phyloP scores from a whole-genome alignment of 2,888 invertebrate species.

The Andrena trimmerana region DNA sequence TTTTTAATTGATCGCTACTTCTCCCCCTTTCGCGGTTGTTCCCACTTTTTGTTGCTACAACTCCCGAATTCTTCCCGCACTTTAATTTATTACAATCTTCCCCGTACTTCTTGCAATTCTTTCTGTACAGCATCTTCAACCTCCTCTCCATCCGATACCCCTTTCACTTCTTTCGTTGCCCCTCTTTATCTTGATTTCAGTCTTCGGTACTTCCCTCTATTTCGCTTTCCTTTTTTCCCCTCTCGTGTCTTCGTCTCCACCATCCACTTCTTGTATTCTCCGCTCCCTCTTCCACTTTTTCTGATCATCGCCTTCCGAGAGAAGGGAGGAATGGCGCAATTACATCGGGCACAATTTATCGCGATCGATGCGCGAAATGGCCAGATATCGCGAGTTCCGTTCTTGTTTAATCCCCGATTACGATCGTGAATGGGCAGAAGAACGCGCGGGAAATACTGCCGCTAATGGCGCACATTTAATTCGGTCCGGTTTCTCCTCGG shows the following conservation, averaged over 20 bases:
- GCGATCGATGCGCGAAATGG: constrained; percentile 59
- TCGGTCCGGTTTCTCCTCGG: constrained; percentile 26
- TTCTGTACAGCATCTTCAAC: constrained; percentile 15
- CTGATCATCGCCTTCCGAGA: constrained; percentile 22
- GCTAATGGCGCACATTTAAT: constrained; percentile 52
- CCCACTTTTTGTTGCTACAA: neutral
- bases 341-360: constrained; percentile 65
- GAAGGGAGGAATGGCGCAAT: constrained; percentile 38
- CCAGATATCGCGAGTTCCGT: constrained; percentile 55
- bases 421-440: constrained; percentile 52
- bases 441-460: constrained; percentile 50
- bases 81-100: constrained; percentile 77
- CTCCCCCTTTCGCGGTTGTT: constrained; percentile 8
- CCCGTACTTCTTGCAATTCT: constrained; percentile 16
- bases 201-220: constrained; percentile 24
- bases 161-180: constrained; percentile 14
- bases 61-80: constrained; percentile 31
- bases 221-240: constrained; percentile 24
- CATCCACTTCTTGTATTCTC: neutral
- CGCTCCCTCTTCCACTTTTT: neutral
- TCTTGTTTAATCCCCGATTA: constrained; percentile 61
- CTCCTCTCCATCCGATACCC: neutral
- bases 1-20: constrained; percentile 35
- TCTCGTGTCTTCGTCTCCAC: constrained; percentile 4
- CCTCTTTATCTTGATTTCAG: constrained; percentile 2